Conservation (phyloP, 2,888 invertebrate species). For the Himalopsyche japonica region DNA sequence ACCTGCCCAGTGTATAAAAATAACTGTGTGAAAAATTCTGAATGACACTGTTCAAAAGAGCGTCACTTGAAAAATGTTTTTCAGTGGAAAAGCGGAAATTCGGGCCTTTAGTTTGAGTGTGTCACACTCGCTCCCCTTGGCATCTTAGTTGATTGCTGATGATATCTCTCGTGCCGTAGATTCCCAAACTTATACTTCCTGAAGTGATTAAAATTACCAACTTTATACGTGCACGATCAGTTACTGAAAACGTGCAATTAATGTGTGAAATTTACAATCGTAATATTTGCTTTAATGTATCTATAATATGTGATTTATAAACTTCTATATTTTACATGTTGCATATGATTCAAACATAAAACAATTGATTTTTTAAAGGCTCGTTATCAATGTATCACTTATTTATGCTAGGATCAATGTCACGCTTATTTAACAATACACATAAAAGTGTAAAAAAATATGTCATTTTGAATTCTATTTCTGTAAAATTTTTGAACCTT, state of each 20-base stretch:
- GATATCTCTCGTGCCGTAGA: constrained; percentile 29
- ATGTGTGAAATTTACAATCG: neutral
- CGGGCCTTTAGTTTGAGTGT: constrained; percentile 11
- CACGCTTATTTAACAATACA: too few species aligned
- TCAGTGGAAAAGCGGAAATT: neutral
- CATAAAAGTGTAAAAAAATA: too few species aligned
- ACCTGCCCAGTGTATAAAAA: neutral
- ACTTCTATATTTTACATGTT: too few species aligned
- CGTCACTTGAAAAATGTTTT: neutral
- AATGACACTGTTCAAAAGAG: neutral
- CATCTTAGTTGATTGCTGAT: constrained; percentile 38
- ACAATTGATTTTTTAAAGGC: too few species aligned
- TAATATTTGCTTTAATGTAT: too few species aligned
- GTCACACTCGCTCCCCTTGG: neutral
- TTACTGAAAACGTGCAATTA: neutral
- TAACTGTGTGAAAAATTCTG: neutral
- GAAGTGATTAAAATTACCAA: neutral
- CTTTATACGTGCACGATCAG: neutral
- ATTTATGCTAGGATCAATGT: too few species aligned
- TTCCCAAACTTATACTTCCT: constrained; percentile 8
- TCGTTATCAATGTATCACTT: too few species aligned
- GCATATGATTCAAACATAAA: too few species aligned
- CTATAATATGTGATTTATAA: too few species aligned
- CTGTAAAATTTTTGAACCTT: too few species aligned
- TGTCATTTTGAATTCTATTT: too few species aligned